phyloP scores from a whole-genome alignment of 2,113 vertebrate genomes.

The Corythaixoides concolor region DNA sequence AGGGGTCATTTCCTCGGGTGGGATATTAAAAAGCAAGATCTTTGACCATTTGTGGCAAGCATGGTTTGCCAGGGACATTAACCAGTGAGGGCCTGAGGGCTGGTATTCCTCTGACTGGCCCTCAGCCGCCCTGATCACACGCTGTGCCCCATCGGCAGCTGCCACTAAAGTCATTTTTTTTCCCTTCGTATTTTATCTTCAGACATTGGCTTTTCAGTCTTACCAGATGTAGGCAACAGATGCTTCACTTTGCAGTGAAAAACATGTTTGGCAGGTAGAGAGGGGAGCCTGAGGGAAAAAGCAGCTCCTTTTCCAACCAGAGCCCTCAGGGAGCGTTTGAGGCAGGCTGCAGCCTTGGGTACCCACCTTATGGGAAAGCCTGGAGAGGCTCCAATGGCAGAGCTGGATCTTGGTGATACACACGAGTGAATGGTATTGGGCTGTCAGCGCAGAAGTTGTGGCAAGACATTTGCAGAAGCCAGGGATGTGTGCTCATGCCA shows the following conservation, averaged over 20 bases:
- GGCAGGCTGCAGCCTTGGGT: neutral
- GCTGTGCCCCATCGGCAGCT: neutral
- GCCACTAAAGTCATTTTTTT: neutral
- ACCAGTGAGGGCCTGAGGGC: neutral
- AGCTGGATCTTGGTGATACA: neutral
- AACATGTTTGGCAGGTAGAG: neutral
- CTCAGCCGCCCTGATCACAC: neutral
- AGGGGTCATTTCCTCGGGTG: neutral
- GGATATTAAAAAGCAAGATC: neutral
- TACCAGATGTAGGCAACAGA: neutral
- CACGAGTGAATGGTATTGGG: neutral
- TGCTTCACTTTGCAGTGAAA: neutral
- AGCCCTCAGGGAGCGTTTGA: neutral
- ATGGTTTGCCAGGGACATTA: neutral
- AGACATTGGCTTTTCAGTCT: neutral
- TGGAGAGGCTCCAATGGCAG: accelerated
- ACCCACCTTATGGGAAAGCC: neutral
- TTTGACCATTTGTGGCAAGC: neutral
- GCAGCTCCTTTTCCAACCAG: neutral
- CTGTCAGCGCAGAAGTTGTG: accelerated
- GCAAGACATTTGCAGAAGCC: neutral
- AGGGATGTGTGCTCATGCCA: accelerated
- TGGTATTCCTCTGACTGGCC: neutral
- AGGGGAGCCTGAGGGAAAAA: neutral
- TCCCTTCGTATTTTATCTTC: neutral